A percentile compares a stretch with the other conserved stretches of the same genome.
Conservation (phyloP, 2,797 vertebrate species). For the Sarcophilus harrisii region DNA sequence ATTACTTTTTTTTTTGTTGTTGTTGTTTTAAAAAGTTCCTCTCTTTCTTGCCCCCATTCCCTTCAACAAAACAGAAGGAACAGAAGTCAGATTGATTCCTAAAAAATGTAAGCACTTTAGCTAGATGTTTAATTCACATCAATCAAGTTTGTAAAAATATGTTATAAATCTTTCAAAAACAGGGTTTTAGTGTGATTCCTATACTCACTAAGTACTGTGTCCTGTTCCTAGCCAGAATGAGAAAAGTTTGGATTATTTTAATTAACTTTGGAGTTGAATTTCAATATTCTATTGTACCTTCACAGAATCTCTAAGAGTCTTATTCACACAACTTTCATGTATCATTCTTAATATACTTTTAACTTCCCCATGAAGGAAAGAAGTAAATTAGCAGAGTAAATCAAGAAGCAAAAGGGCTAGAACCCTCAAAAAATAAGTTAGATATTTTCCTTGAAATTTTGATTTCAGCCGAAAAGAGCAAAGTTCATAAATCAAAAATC, state of each 20-base stretch:
- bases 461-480: background rate
- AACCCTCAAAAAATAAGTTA: background rate
- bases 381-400: constrained; percentile 15
- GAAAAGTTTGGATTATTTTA: background rate
- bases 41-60: background rate
- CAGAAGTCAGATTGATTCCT: constrained; percentile 26
- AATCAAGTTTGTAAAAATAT: constrained; percentile 54
- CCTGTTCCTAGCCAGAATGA: constrained; percentile 29
- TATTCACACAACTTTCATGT: background rate
- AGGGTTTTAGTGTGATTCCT: constrained; percentile 9
- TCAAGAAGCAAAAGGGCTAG: background rate
- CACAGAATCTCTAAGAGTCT: background rate
- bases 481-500: background rate
- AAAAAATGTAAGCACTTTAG: constrained; percentile 36
- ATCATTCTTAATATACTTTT: background rate
- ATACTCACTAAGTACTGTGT: background rate
- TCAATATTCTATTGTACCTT: background rate
- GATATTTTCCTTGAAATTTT: background rate
- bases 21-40: constrained; percentile 48
- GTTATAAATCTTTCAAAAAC: constrained; percentile 35
- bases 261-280: constrained; percentile 12
- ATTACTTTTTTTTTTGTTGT: background rate
- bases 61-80: constrained; percentile 24
- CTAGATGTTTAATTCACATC: constrained; percentile 56
- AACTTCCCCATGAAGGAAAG: background rate